Evolutionary conservation across 1,140 invertebrate species (phyloP).

Genomic region (Leptestheria dahalacensis): DNA sequence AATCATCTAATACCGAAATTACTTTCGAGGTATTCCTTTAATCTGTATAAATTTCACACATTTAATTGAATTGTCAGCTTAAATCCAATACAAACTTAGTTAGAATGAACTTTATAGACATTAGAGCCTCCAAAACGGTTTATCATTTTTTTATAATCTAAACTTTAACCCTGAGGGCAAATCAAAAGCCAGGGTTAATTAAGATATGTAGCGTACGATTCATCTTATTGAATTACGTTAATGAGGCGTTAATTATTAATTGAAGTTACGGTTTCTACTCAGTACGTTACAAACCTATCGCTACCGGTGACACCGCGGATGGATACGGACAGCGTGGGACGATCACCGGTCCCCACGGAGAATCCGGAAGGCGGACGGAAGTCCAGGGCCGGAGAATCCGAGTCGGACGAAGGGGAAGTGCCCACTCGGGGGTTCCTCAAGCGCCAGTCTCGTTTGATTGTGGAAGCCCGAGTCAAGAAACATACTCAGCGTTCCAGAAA

Average conservation of each 20-base stretch:
- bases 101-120: too few relatives aligned
- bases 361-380: background rate
- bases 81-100: too few relatives aligned
- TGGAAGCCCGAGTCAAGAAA: slow-evolving; percentile 13
- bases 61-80: too few relatives aligned
- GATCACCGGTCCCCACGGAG: background rate
- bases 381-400: slow-evolving; percentile 1
- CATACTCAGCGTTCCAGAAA: slow-evolving; percentile 6
- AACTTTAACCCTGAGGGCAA: too few relatives aligned
- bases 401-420: slow-evolving; percentile 10
- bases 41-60: too few relatives aligned
- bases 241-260: too few relatives aligned
- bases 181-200: too few relatives aligned
- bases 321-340: background rate
- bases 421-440: slow-evolving; percentile 10
- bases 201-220: too few relatives aligned
- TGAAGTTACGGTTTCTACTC: background rate
- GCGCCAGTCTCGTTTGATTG: slow-evolving; percentile 10
- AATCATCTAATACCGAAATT: background rate
- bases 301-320: background rate
- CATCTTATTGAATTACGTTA: too few relatives aligned
- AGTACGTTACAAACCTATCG: background rate
- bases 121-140: too few relatives aligned
- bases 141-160: too few relatives aligned
- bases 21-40: background rate